Evolutionary conservation across 2,797 vertebrate species (phyloP).

Genomic region (Xenopus petersii): DNA sequence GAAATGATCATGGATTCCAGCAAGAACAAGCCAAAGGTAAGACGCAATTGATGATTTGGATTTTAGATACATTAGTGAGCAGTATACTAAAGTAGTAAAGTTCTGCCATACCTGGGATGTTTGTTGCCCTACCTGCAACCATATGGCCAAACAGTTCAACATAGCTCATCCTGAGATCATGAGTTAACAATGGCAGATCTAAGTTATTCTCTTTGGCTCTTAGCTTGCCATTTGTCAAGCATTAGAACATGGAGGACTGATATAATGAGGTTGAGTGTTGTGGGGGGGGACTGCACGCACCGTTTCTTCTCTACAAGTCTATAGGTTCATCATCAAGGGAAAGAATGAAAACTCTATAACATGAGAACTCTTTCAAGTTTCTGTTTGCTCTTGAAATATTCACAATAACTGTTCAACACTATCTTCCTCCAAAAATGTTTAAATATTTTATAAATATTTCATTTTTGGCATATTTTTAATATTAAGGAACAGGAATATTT

Average conservation of each 20-base stretch:
- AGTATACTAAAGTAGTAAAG: too few species aligned
- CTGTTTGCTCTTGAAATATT: slow-evolving; percentile 51
- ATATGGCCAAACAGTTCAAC: too few species aligned
- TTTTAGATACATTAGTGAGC: neutral
- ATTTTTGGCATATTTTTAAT: slow-evolving; percentile 52
- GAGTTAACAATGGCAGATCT: too few species aligned
- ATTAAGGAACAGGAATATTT: slow-evolving; percentile 32
- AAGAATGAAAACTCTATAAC: neutral
- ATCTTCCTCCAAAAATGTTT: slow-evolving; percentile 11
- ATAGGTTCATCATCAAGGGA: neutral
- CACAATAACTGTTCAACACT: slow-evolving; percentile 39
- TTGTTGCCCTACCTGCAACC: too few species aligned
- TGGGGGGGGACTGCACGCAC: too few species aligned
- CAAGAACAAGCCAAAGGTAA: slow-evolving; percentile 83
- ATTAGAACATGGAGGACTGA: too few species aligned
- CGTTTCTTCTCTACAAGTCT: too few species aligned
- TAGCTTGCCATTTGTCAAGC: too few species aligned
- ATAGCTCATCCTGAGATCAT: too few species aligned
- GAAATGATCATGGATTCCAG: slow-evolving; percentile 80
- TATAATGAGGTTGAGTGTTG: too few species aligned
- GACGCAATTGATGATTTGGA: slow-evolving; percentile 5
- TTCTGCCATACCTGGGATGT: too few species aligned
- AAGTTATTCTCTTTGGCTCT: too few species aligned
- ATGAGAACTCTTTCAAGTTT: neutral
- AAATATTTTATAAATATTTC: slow-evolving; percentile 52